Base-by-base conservation (phyloP, 1,140 invertebrate species). In the Trialeurodes vaporariorum region DNA sequence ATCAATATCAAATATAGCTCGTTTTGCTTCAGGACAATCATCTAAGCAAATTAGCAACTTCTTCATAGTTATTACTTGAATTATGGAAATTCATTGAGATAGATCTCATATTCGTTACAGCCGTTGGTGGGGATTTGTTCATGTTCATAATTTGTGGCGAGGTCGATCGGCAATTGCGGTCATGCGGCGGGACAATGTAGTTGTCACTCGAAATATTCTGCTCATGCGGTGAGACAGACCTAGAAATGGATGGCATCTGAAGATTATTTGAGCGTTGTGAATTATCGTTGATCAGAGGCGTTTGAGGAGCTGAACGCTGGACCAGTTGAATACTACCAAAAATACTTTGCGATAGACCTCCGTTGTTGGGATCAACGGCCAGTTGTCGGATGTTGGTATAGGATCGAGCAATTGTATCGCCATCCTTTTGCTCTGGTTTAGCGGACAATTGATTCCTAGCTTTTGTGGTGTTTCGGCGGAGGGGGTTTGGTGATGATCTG, bases 21-120 rank as follows among this genome's bases (percentile, higher is more conserved):
- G n/a, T n/a, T 49, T 49, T 49, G 34, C 34, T 17, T 49, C 34
- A 49, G 34, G 34, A 49, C 34, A 49, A 49, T 49, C 34, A 49
- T 49, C 34, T 49, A 17, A 49, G 34, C 17, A 49, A 17, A 49
- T 49, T 49, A 17, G 34, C 34, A 5, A 49, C 34, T 49, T 49
- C 34, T 49, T 49, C 34, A 49, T 49, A 49, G 17, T 49, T 49
- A 17, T 17, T 49, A 49, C 34, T 49, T 49, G 34, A 49, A 17
- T 49, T 49, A 49, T 49, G 34, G 63, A 72, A 72, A 27, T 69
- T 71, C 71, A 72, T 72, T 9, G 71, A 72, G 11, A 71, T 49
- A 26, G 71, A 72, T 24, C 71, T 63, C 0, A 70, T 23, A 58
- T 67, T 69, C 11, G 67, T 13, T 22, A 34, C 22, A n/a, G n/a